Base-by-base conservation (phyloP, 2,113 vertebrate species). In the Carassius carassius region DNA sequence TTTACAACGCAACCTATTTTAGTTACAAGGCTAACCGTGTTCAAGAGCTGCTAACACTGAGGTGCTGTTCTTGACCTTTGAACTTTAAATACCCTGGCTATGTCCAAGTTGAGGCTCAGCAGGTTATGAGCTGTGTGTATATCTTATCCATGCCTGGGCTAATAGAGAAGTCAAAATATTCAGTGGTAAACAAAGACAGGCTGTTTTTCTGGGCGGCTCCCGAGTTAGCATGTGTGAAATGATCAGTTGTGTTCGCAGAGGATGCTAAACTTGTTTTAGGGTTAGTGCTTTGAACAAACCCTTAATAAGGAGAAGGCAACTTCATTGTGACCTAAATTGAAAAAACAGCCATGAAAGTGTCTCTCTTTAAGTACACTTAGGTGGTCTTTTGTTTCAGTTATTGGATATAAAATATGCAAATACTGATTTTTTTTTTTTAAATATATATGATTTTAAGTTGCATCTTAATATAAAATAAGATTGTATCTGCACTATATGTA, bases 61-160 rank as follows among this genome's bases (percentile, higher is more conserved):
- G n/a, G 12, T 17, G 56, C 35, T 41, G 35, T 14, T 78, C 77
- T 47, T 79, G 78, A 79, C 37, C 58, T 63, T 19, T 79, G 32
- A 41, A 60, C 56, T 67, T 67, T 54, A 29, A 37, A 69, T 16
- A 78, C 3, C 32, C 76, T 23, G 56, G n/a, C 21, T 41, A n/a
- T 62, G 56, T 41, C 21, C 21, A 62, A 41, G 32, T 41, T 58
- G 32, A 62, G 32, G 19, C 21, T 62, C 35, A n/a, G 3, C 21
- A 25, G 11, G 56, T 23, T 25, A 74, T 16, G 12, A 12, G n/a
- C 72, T 73, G 37, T 44, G 37, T 44, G 70, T n/a, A 44, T 73
- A n/a, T 73, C 37, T 74, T 23, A 25, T 16, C n/a, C 21, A 74
- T 13, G 72, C 72, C 72, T 74, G 72, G 49, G 41, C 21, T 49